Evolutionary conservation across 2,113 vertebrate genomes (phyloP).

Genomic region (Tragulus kanchil): DNA sequence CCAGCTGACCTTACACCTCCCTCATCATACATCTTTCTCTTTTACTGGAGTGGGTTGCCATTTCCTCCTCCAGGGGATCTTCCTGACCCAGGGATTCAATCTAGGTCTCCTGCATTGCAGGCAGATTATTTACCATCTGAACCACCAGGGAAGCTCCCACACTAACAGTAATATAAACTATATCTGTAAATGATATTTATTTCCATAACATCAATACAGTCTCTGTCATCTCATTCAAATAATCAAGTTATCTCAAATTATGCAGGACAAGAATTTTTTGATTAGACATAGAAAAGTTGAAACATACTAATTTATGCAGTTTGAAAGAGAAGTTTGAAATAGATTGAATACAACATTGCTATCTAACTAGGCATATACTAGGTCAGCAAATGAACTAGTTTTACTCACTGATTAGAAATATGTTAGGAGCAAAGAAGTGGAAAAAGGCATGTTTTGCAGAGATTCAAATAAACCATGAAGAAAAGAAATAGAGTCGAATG

Average conservation of each 20-base stretch:
- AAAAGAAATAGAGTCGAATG: background rate
- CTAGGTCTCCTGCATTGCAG: too few species aligned
- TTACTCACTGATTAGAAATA: background rate
- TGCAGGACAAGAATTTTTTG: background rate
- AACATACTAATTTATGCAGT: background rate
- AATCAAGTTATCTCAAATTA: background rate
- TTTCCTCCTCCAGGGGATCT: too few species aligned
- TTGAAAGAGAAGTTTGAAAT: background rate
- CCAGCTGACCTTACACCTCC: background rate
- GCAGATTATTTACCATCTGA: too few species aligned
- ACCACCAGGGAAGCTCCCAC: too few species aligned
- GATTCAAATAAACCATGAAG: slow-evolving; percentile 24
- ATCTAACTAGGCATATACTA: background rate
- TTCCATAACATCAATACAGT: background rate
- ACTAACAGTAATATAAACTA: background rate
- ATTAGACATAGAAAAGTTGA: background rate
- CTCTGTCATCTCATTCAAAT: background rate
- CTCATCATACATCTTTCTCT: background rate
- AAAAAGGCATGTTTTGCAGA: slow-evolving; percentile 1
- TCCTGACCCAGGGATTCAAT: background rate
- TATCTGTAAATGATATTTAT: background rate
- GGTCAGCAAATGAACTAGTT: background rate
- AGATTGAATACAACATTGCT: background rate
- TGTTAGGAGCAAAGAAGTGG: background rate
- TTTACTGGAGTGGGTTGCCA: background rate